Base-by-base conservation (phyloP, 2,113 vertebrate genomes). In the Pangasianodon hypophthalmus region DNA sequence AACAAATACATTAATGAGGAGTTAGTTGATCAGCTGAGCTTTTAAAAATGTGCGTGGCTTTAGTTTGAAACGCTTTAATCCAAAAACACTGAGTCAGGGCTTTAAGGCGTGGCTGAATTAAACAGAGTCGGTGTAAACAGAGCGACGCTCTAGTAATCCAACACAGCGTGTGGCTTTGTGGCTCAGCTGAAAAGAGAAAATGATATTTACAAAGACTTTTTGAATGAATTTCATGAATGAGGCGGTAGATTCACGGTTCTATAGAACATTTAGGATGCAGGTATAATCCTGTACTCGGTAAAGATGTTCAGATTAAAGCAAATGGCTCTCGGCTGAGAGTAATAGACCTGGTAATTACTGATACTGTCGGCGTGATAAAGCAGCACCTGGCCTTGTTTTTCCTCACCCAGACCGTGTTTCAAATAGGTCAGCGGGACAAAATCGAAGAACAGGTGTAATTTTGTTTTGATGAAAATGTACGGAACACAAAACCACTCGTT, bases 331-430 rank as follows among this genome's bases (percentile, higher is more conserved):
- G 46, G 26, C 24, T 62, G 69, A 73, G 60, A 94, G 92, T 26
- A 54, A 83, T 77, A 85, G 88, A 81, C 60, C 88, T 62, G 83
- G 69, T 88, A 88, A 79, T 92, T 80, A 79, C 73, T 88, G 84
- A 91, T 80, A 79, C 73, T 88, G 84, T 46, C 26, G 24, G 46
- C 24, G 79, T 90, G 50, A 93, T 88, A 89, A 89, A 92, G 62
- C 29, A 21, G 84, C 84, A 37, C 46, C 81, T 44, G 48, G 58
- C 69, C 58, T 88, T 14, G 79, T 84, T 56, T 50, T 37, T 90
- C 26, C 62, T 81, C 52, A 62, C 46, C 48, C 50, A 87, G 52
- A 58, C 52, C 60, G 80, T 75, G 62, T 71, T 56, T 24, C 41
- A 8, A 10, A 75, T 75, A 24, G 14, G n/a, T 32, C 26, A 4